Evolutionary conservation across 1,140 invertebrate species (phyloP).

Genomic region (Heliconius melpomene): DNA sequence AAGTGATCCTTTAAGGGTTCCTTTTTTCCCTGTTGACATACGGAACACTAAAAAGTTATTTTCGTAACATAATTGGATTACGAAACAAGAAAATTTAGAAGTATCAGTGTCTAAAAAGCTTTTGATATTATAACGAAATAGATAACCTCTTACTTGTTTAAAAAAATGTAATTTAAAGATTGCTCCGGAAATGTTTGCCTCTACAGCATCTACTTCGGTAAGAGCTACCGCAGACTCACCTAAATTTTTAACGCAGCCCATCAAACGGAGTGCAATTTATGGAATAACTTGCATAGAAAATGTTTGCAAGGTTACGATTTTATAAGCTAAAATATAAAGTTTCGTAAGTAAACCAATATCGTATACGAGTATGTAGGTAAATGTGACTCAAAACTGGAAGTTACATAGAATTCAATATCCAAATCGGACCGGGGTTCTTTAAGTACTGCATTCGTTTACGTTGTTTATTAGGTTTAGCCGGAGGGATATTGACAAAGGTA

Average conservation of each 20-base stretch:
- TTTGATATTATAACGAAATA: constrained; percentile 17
- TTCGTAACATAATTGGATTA: constrained; percentile 16
- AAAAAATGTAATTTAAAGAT: constrained; percentile 39
- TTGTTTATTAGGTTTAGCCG: constrained; percentile 35
- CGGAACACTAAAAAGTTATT: not conserved
- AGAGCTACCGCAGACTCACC: constrained; percentile 41
- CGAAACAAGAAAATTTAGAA: not conserved
- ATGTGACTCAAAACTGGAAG: not conserved
- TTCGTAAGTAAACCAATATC: not conserved
- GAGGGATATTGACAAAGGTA: constrained; percentile 33
- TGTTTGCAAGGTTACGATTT: constrained; percentile 26
- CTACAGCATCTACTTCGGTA: constrained; percentile 26
- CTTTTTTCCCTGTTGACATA: too few species aligned
- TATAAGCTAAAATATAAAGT: constrained; percentile 27
- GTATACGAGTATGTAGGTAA: not conserved
- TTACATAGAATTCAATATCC: constrained; percentile 7
- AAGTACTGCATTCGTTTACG: constrained; percentile 3
- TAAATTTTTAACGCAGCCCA: constrained; percentile 49
- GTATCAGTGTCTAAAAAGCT: not conserved
- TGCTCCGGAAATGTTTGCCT: constrained; percentile 38
- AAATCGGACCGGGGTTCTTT: not conserved
- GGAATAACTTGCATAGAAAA: constrained; percentile 45
- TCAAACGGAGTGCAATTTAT: constrained; percentile 58
- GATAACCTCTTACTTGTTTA: constrained; percentile 18
- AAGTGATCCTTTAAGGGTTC: too few species aligned